Evolutionary conservation across 2,888 invertebrate genomes (phyloP).

Genomic region (Dromius quadrimaculatus): DNA sequence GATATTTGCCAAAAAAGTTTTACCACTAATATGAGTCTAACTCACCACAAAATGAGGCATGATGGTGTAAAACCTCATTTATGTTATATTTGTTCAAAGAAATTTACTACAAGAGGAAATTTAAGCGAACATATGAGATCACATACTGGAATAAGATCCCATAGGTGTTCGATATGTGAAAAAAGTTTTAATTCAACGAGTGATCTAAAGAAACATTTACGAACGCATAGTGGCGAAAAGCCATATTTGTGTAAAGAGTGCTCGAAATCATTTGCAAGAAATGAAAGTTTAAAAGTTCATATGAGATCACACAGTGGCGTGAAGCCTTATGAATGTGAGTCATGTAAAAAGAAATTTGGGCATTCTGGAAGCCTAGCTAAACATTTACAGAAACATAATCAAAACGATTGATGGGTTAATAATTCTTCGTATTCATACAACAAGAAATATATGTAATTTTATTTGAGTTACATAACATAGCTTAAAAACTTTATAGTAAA

Average conservation of each 20-base stretch:
- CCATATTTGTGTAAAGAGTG: constrained; percentile 53
- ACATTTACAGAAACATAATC: constrained; percentile 51
- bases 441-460: too few species aligned
- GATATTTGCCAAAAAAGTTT: constrained; percentile 52
- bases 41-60: constrained; percentile 53
- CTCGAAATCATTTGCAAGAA: constrained; percentile 50
- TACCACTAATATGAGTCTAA: constrained; percentile 51
- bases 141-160: constrained; percentile 53
- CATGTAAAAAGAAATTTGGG: constrained; percentile 51
- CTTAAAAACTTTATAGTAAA: too few species aligned
- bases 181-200: constrained; percentile 54
- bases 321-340: constrained; percentile 52
- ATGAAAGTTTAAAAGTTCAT: constrained; percentile 53
- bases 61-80: constrained; percentile 52
- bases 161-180: constrained; percentile 50
- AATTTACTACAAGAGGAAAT: constrained; percentile 53
- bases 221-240: constrained; percentile 53
- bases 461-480: too few species aligned
- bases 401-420: background rate
- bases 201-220: constrained; percentile 53
- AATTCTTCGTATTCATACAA: too few species aligned
- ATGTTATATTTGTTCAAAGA: constrained; percentile 53
- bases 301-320: constrained; percentile 53
- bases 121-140: constrained; percentile 53
- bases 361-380: constrained; percentile 53